Evolutionary conservation across 2,888 invertebrate species (phyloP).

Genomic region (Agriopis aurantiaria): DNA sequence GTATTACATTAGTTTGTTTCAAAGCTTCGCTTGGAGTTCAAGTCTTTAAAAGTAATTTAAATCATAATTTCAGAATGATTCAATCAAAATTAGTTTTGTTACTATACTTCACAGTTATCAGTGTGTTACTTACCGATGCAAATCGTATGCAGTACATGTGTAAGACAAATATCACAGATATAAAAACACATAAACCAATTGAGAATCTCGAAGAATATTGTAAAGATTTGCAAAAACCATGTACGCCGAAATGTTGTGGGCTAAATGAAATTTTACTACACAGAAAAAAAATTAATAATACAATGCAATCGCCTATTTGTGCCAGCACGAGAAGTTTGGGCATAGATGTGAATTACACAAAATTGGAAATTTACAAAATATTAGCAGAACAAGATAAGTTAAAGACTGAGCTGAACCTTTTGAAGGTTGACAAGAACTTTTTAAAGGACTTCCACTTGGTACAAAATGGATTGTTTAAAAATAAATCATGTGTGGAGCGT

Average conservation of each 20-base stretch:
- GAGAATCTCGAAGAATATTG: background rate
- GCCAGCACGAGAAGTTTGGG: background rate
- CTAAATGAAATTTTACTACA: background rate
- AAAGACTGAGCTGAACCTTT: background rate
- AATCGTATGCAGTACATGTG: background rate
- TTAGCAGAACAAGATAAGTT: background rate
- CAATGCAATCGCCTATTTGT: background rate
- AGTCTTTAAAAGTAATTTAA: no score
- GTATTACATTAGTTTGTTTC: background rate
- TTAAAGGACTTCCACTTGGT: background rate
- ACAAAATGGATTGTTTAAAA: background rate
- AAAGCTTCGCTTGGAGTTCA: background rate
- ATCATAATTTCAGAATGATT: no score
- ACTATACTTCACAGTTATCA: background rate
- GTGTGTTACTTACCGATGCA: background rate
- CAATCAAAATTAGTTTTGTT: background rate
- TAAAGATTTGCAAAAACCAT: background rate
- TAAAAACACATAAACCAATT: background rate
- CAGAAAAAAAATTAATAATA: background rate
- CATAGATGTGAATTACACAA: background rate
- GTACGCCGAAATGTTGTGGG: background rate
- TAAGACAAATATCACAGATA: background rate
- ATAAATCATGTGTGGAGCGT: background rate
- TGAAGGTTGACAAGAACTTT: background rate
- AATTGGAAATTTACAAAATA: background rate